Evolutionary conservation across 2,888 invertebrate species (phyloP), one percentile per base, ranked within the genome.

Genomic region (Agrotis puta): DNA sequence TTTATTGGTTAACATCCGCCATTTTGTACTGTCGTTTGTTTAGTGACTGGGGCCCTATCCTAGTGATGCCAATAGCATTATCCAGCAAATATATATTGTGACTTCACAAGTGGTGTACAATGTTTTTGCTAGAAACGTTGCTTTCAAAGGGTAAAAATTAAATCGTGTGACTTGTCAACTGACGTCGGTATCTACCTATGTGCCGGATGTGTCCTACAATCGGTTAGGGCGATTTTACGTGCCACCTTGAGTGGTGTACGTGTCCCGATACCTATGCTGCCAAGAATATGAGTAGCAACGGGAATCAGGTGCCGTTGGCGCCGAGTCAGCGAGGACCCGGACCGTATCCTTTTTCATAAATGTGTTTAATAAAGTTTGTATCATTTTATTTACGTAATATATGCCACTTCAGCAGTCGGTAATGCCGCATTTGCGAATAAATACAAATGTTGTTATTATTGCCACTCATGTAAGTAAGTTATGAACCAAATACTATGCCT

Each of bases 211-310:
- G 95, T 95, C 94, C 95, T 95, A 95, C 94, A 94, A 94, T 95
- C 94, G 92, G 93, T 93, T 95, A 95, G 93, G 94, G 94, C 93
- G 93, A 94, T 91, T 93, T 93, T 94, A 94, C 95, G 96, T 96
- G 96, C 97, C 96, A 96, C 97, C 97, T 96, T 96, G 96, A 96
- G 96, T 94, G 95, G 95, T 97, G 94, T 96, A 96, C 95, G 95
- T 95, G 95, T 95, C 94, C 92, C 91, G 93, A 96, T 92, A 96
- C 96, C 96, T 96, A 96, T 96, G 96, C 96, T 95, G 95, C 95
- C 94, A 94, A 96, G 93, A 95, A 91, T 93, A 97, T 97, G 97
- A 97, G 97, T 95, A 96, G 96, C 93, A 97, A 97, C 95, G 97
- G 96, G 94, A 97, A 97, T 94, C 97, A 96, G 96, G 96, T 96